Base-by-base conservation (phyloP, 2,797 vertebrate genomes). In the Acrocephalus scirpaceus region DNA sequence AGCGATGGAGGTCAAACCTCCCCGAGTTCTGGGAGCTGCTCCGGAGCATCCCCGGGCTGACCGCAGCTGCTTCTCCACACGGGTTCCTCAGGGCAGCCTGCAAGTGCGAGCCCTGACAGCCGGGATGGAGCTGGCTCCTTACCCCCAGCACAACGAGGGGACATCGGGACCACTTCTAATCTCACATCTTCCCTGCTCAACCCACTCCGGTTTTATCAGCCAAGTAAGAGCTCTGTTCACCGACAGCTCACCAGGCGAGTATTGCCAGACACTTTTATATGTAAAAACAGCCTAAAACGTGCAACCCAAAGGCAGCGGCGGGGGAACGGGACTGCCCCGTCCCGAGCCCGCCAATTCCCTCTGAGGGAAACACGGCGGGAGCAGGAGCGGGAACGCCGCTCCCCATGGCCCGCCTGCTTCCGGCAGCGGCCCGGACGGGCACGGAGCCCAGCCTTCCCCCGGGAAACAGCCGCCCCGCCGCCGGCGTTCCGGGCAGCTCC, bases 281-380 rank as follows among this genome's bases (percentile, higher is more conserved):
- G 21, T 11, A 54, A 16, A 53, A 40, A 19, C 25, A 21, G 53
- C 61, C 53, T n/a, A 6, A 40, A 34, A 40, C 5, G 1, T 12
- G 30, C 23, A 40, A 13, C 5, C 11, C 29, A 7, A 20, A 38
- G 27, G 32, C 51, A 17, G 51, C 58, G 2, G 13, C 18, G 51
- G 15, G 51, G 15, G 22, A 13, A 30, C 6, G 29, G 38, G 19
- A 44, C 29, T 2, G 32, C 2, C 19, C 7, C 5, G 6, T 27
- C 11, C 48, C 11, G 10, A 47, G 20, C 9, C 15, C 8, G 26
- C 26, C 36, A 29, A 2, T 2, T 51, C 25, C n/a, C 32, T 5
- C 6, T 0, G 38, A 12, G 32, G 3, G 23, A 18, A 65, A 1
- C 44, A 21, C 3, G 29, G 7, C 20, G 7, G 25, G 20, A n/a